A percentile compares a stretch with the other conserved stretches of the same genome.
These are phyloP conservation scores for Harlomillsia oculata DNA, from an alignment of 1,140 invertebrate species.

Conservation along the genomic window DNA sequence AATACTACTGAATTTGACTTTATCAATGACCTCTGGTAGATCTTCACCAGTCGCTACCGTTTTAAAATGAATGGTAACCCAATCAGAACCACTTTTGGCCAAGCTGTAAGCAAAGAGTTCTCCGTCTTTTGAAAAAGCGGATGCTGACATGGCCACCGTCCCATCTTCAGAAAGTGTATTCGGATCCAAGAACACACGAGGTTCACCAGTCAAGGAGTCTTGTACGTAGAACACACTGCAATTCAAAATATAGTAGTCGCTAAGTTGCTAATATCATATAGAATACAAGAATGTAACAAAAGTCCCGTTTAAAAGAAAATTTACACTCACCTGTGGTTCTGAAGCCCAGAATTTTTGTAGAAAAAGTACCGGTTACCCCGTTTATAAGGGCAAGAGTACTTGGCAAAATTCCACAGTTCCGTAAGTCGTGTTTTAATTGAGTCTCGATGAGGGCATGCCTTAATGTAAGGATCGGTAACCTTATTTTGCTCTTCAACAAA, in stretches of 20 bases:
- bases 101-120: slow-evolving; percentile 81
- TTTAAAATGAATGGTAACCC: slow-evolving; percentile 80
- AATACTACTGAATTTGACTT: slow-evolving; percentile 82
- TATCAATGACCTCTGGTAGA: slow-evolving; percentile 75
- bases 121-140: slow-evolving; percentile 83
- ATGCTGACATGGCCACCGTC: slow-evolving; percentile 69
- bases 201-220: slow-evolving; percentile 43
- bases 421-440: slow-evolving; percentile 67
- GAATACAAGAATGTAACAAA: not conserved
- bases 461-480: slow-evolving; percentile 73
- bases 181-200: slow-evolving; percentile 52
- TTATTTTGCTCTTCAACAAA: slow-evolving; percentile 88
- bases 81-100: slow-evolving; percentile 87
- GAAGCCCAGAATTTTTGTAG: slow-evolving; percentile 2
- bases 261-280: not conserved
- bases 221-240: slow-evolving; percentile 52
- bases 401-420: slow-evolving; percentile 68
- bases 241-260: slow-evolving; percentile 43
- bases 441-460: slow-evolving; percentile 58
- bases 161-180: slow-evolving; percentile 48
- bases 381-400: not conserved
- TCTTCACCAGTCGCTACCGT: slow-evolving; percentile 71
- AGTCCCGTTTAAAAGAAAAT: no score
- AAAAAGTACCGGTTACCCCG: not conserved
- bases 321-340: slow-evolving; percentile 3